Conservation (phyloP, 2,113 vertebrate species). For the Myiagra hebetior region DNA sequence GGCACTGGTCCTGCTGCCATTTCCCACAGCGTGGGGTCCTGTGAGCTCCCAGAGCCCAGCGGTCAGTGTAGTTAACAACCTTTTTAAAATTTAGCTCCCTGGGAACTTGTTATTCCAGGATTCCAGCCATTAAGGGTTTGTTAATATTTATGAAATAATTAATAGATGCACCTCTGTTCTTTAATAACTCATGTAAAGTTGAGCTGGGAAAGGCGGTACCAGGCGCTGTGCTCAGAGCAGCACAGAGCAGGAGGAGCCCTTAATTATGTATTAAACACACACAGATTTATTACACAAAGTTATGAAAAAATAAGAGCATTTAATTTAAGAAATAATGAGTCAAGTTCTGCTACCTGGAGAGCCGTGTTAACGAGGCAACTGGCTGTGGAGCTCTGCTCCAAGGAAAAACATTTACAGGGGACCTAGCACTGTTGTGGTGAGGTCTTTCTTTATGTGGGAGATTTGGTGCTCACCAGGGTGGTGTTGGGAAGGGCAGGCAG, state of each 20-base stretch:
- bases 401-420: background rate
- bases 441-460: fast-evolving
- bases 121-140: background rate
- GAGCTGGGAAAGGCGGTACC: background rate
- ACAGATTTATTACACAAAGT: background rate
- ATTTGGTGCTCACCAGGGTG: fast-evolving
- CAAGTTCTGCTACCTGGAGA: background rate
- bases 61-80: background rate
- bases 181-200: background rate
- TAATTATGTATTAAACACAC: constrained; percentile 17
- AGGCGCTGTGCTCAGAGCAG: background rate
- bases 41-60: fast-evolving
- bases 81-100: background rate
- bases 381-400: background rate
- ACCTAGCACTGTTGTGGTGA: fast-evolving
- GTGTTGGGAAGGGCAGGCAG: background rate
- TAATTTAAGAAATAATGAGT: background rate
- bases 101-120: background rate
- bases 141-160: constrained; percentile 63
- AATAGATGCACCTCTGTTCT: constrained; percentile 9
- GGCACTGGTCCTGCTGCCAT: background rate
- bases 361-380: background rate
- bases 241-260: background rate
- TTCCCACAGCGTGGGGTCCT: fast-evolving
- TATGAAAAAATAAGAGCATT: background rate